Base-by-base conservation (phyloP, 1,140 invertebrate species). In the Parasteatoda tepidariorum region DNA sequence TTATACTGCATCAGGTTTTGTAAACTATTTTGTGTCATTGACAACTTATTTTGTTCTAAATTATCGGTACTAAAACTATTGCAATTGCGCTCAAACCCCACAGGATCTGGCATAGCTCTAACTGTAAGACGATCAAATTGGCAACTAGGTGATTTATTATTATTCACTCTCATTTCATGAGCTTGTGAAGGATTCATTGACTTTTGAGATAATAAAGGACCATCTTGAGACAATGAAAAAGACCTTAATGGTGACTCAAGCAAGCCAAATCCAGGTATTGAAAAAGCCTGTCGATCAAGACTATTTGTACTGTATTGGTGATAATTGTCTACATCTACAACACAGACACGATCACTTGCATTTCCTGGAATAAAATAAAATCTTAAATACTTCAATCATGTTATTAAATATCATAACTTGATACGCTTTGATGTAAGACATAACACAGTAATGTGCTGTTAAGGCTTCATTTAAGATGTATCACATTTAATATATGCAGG, bases 301-400 rank as follows among this genome's bases (percentile, higher is more conserved):
- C 84, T 88, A 87, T 86, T 89, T 88, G 70, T 90, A 87, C 71
- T 89, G 87, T 73, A 88, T 11, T 71, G 86, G 33, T 88, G 85
- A 84, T 90, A 88, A 81, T 89, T 88, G 55, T 93, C 92, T 87
- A 95, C 94, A 87, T 96, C 95, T 0, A 95, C 93, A 0, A 95
- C 92, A 61, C 94, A 90, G 85, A 96, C 96, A 67, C 93, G 90
- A 89, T 96, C 94, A 61, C 85, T 79, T 26, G 76, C 48, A 61
- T 86, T 76, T 22, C 81, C 85, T 59, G 38, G 74, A 83, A 73
- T 3, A 38, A 22, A 68, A n/a, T 28, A 71, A n/a, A 41, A 62
- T 61, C 31, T 73, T 26, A 31, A 38, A 61, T n/a, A 41, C n/a
- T 38, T 15, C 11, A 70, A 13, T 33, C n/a, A n/a, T n/a, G n/a